Evolutionary conservation across 2,888 invertebrate genomes (phyloP).

Genomic region (Ichneumoninae sp.): DNA sequence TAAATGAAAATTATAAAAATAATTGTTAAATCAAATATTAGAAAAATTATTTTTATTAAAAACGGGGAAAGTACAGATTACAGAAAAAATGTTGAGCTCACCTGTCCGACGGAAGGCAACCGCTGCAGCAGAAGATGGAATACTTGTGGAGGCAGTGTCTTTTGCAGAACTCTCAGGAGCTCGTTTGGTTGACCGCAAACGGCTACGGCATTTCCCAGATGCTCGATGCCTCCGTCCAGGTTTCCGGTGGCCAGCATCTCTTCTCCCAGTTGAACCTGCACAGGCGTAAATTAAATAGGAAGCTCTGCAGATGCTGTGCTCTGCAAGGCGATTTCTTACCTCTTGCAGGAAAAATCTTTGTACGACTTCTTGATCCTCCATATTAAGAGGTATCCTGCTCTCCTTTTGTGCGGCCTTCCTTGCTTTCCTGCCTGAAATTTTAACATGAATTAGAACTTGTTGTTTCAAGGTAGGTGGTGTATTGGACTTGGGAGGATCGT

Average conservation of each 20-base stretch:
- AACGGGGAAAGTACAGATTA: not conserved
- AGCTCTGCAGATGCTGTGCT: not conserved
- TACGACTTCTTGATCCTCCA: slow-evolving; percentile 96
- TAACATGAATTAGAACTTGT: not conserved
- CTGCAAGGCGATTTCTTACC: slow-evolving; percentile 74
- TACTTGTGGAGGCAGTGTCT: slow-evolving; percentile 97
- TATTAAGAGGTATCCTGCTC: slow-evolving; percentile 89
- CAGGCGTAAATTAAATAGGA: not conserved
- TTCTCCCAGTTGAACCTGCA: slow-evolving; percentile 96
- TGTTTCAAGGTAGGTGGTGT: not conserved
- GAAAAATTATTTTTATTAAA: not conserved
- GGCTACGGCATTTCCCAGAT: slow-evolving; percentile 98
- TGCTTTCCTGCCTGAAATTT: slow-evolving; percentile 87
- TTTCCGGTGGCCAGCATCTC: slow-evolving; percentile 94
- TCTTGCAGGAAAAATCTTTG: slow-evolving; percentile 94
- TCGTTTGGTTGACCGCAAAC: slow-evolving; percentile 98
- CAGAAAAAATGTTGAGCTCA: slow-evolving; percentile 72
- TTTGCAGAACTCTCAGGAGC: slow-evolving; percentile 94
- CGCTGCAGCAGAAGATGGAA: slow-evolving; percentile 95
- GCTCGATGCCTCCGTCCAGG: slow-evolving; percentile 96
- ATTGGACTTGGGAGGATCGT: not conserved
- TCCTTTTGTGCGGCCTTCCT: slow-evolving; percentile 85
- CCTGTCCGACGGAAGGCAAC: slow-evolving; percentile 88
- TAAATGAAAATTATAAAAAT: slow-evolving; percentile 23
- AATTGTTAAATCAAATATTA: not conserved